Evolutionary conservation across 2,113 vertebrate genomes (phyloP).

Genomic region (Pluvialis apricaria): DNA sequence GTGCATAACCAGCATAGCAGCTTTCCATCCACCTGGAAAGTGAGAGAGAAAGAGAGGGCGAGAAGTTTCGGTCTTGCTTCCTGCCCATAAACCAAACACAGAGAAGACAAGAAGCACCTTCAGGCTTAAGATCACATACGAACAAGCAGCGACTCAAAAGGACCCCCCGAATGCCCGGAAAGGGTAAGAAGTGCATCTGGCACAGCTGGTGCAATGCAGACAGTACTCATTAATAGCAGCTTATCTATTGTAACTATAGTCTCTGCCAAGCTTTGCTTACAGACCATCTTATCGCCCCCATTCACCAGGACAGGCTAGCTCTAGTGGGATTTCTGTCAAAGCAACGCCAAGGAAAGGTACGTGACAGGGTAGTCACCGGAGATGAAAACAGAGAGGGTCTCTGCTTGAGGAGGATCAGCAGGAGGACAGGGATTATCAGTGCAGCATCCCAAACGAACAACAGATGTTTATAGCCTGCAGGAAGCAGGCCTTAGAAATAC

Average conservation of each 20-base stretch:
- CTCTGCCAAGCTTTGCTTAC: not conserved
- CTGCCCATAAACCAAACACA: not conserved
- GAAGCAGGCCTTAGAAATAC: not conserved
- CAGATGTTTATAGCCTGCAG: not conserved
- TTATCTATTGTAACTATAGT: not conserved
- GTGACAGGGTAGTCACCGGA: not conserved
- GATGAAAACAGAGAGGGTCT: not conserved
- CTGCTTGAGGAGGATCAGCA: not conserved
- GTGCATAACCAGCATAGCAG: conserved; percentile 80
- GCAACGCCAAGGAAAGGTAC: not conserved
- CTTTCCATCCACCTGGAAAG: conserved; percentile 77
- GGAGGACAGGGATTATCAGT: not conserved
- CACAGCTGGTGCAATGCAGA: not conserved
- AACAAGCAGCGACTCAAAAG: not conserved
- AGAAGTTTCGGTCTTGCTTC: not conserved
- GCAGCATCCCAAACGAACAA: not conserved
- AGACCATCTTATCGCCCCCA: not conserved
- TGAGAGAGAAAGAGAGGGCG: not conserved
- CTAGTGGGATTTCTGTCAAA: too few species aligned
- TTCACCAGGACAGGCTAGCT: not conserved
- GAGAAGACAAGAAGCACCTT: not conserved
- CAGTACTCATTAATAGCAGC: not conserved
- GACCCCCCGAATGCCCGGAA: not conserved
- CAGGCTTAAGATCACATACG: not conserved
- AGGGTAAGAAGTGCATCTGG: not conserved